These are phyloP conservation scores for Leptopilina drosophilae DNA, from an alignment of 2,888 invertebrate genomes.

Conservation along the genomic window DNA sequence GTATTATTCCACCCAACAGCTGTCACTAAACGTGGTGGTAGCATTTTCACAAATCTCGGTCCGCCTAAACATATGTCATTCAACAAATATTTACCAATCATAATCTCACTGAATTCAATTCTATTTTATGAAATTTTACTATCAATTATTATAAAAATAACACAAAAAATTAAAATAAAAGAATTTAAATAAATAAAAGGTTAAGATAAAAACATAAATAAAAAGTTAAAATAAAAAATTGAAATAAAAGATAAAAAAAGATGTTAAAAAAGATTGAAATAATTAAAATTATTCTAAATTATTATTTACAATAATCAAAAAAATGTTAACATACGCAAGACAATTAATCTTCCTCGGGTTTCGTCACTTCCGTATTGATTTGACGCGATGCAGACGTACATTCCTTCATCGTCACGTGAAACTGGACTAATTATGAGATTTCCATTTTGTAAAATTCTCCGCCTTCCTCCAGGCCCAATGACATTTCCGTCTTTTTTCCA, in stretches of 20 bases:
- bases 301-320: not conserved
- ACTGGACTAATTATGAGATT: slow-evolving; percentile 91
- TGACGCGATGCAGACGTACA: slow-evolving; percentile 90
- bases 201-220: too few relatives aligned
- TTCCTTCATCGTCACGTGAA: slow-evolving; percentile 90
- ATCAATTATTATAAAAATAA: too few relatives aligned
- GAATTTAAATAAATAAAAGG: too few relatives aligned
- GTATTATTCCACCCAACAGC: slow-evolving; percentile 85
- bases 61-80: slow-evolving; percentile 79
- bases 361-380: slow-evolving; percentile 93
- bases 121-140: not conserved
- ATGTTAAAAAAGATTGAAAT: not conserved
- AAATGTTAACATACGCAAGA: slow-evolving; percentile 82
- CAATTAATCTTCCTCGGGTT: slow-evolving; percentile 89
- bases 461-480: slow-evolving; percentile 87
- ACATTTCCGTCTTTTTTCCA: slow-evolving; percentile 94
- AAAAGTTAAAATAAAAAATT: not conserved
- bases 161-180: too few relatives aligned
- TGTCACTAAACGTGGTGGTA: slow-evolving; percentile 83
- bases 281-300: not conserved
- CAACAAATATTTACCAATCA: slow-evolving; percentile 22
- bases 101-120: not conserved
- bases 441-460: slow-evolving; percentile 90
- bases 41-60: slow-evolving; percentile 85
- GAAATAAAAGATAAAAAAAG: slow-evolving; percentile 1